Percentiles rank a stretch among this genome's conserved stretches.
phyloP scores from a whole-genome alignment of 2,797 vertebrate genomes.

The Lagodon rhomboides region DNA sequence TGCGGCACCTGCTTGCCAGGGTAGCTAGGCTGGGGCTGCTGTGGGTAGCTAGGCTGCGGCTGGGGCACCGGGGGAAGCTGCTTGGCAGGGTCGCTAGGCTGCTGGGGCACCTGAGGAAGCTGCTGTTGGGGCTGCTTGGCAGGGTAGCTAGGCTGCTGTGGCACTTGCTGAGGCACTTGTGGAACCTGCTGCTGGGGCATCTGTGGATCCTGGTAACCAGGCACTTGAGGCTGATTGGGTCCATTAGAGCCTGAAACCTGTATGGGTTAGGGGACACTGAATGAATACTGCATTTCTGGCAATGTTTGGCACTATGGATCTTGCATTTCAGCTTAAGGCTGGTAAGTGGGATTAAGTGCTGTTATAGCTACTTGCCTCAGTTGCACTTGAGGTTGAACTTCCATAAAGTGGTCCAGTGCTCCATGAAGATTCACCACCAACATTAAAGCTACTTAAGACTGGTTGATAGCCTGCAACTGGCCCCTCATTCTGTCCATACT shows the following conservation, averaged over 20 bases:
- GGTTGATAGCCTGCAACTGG: neutral
- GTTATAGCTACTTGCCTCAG: constrained; percentile 9
- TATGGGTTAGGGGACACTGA: neutral
- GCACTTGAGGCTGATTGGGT: neutral
- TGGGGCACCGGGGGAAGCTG: too few species aligned
- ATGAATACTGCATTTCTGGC: neutral
- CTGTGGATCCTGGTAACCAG: neutral
- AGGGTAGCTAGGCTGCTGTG: neutral
- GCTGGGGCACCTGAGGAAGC: neutral
- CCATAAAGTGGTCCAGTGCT: neutral
- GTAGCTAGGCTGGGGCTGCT: neutral
- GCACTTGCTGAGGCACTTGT: too few species aligned
- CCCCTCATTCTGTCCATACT: neutral
- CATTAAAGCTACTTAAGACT: neutral
- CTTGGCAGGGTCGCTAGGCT: neutral
- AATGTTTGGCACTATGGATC: neutral
- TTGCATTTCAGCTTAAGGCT: neutral
- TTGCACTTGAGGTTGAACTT: neutral
- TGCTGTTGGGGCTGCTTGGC: too few species aligned
- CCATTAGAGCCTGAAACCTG: neutral
- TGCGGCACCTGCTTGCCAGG: neutral
- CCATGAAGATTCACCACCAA: neutral
- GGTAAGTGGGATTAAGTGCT: neutral
- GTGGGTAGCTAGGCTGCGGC: neutral
- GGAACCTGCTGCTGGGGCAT: neutral